These are phyloP conservation scores for Melanogrammus aeglefinus DNA, from an alignment of 2,797 vertebrate species.

Conservation along the genomic window DNA sequence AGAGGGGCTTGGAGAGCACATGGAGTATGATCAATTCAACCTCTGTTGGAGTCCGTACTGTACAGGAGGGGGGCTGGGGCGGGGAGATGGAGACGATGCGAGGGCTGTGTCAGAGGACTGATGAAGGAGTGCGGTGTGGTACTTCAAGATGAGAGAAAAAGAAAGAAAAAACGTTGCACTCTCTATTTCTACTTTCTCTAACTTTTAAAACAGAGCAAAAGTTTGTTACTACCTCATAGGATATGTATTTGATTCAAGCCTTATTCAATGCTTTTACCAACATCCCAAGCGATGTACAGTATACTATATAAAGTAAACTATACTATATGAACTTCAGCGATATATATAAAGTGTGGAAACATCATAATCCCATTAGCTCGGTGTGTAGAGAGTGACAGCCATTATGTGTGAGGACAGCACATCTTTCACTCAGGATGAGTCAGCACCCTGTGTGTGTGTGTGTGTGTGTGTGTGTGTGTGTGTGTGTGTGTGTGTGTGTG, in stretches of 20 bases:
- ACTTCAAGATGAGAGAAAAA: neutral
- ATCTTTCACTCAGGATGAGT: neutral
- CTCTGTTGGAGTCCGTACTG: conserved; percentile 19
- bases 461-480: conserved; percentile 35
- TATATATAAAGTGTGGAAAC: too few species aligned
- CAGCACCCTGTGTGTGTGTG: neutral
- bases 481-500: conserved; percentile 36
- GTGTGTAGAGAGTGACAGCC: too few species aligned
- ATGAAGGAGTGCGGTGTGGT: conserved; percentile 43
- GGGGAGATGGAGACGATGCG: conserved; percentile 29
- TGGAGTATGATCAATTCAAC: conserved; percentile 48
- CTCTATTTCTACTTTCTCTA: too few species aligned
- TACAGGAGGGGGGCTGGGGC: conserved; percentile 14
- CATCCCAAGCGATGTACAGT: neutral
- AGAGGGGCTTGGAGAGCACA: conserved; percentile 17
- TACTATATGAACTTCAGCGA: too few species aligned
- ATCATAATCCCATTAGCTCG: neutral
- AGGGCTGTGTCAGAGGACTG: conserved; percentile 26
- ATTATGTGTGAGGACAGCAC: too few species aligned
- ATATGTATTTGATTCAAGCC: neutral
- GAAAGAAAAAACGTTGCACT: neutral
- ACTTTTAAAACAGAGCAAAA: neutral
- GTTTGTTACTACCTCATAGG: neutral
- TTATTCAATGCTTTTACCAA: neutral
- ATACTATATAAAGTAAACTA: neutral